Conservation (phyloP, 2,797 vertebrate genomes). For the Leptodactylus fallax region DNA sequence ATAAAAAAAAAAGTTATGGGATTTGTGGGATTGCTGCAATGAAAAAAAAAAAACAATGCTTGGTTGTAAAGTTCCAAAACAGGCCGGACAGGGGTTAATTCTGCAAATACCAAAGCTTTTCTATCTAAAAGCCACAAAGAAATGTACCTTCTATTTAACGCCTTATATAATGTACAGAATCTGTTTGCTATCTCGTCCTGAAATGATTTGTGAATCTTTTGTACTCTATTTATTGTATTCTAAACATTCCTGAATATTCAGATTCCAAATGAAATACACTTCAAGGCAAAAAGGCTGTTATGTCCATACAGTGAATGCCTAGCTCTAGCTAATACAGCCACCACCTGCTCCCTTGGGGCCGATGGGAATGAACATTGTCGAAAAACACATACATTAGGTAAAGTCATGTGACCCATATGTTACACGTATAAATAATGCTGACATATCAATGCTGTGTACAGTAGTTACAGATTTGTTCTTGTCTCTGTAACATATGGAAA, state of each 20-base stretch:
- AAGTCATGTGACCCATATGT: neutral
- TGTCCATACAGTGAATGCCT: neutral
- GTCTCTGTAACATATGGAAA: neutral
- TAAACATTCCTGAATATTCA: constrained; percentile 2
- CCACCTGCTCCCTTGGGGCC: constrained; percentile 47
- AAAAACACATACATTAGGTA: neutral
- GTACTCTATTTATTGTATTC: neutral
- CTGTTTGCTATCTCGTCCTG: neutral
- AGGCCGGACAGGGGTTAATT: no score
- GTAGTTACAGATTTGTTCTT: neutral
- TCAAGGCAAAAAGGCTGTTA: neutral
- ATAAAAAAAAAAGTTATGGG: no score
- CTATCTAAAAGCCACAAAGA: neutral
- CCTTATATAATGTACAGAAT: neutral
- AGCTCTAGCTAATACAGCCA: neutral
- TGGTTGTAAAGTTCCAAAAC: no score
- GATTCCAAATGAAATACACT: neutral
- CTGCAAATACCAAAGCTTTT: neutral
- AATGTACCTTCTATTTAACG: neutral
- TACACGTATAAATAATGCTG: neutral
- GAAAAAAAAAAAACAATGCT: no score
- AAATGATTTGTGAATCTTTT: no score
- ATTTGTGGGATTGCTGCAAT: no score
- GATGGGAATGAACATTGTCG: neutral
- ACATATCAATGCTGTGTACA: no score